Evolutionary conservation across 2,113 vertebrate genomes (phyloP), one percentile per base, ranked within the genome.

Genomic region (Hippocampus abdominalis): DNA sequence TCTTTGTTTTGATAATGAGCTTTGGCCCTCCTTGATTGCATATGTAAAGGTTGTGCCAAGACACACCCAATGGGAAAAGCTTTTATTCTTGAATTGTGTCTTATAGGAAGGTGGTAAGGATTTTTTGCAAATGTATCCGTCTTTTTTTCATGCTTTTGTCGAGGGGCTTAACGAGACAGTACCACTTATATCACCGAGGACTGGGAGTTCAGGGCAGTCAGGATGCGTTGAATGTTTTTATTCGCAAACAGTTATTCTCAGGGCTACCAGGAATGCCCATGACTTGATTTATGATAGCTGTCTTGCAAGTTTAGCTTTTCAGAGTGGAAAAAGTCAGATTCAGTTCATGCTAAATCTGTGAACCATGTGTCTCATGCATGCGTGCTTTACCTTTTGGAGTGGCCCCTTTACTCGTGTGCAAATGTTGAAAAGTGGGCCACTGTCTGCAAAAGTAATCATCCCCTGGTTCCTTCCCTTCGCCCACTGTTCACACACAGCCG

Each of bases 371-470:
- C 80, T 81, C 44, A n/a, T 81, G 75, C 59, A 74, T 70, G 57
- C 65, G 61, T 21, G 54, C 69, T 71, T 72, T 16, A 48, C 73
- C 66, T 74, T 61, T 54, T 78, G 59, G 68, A 69, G 59, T 61
- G 51, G 65, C 66, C 20, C 64, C 72, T 80, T 69, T 63, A 76
- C 73, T 73, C 48, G 66, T 79, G 72, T 80, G 53, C 69, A 64
- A 79, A 62, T 67, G 69, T 81, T 68, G 57, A 79, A 81, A 86
- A 85, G 54, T 32, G 51, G 72, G 74, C 75, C 7, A 12, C 73
- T 56, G 78, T 81, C 90, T 90, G 90, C 81, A 84, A 70, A 87
- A 87, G 68, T 82, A 84, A 86, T 91, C 89, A 88, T 64, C 69
- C 64, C 44, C 39, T 62, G 78, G 71, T 25, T 27, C 63, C 42